These are phyloP conservation scores for Melolontha melolontha DNA, from an alignment of 2,888 invertebrate genomes.

Conservation along the genomic window DNA sequence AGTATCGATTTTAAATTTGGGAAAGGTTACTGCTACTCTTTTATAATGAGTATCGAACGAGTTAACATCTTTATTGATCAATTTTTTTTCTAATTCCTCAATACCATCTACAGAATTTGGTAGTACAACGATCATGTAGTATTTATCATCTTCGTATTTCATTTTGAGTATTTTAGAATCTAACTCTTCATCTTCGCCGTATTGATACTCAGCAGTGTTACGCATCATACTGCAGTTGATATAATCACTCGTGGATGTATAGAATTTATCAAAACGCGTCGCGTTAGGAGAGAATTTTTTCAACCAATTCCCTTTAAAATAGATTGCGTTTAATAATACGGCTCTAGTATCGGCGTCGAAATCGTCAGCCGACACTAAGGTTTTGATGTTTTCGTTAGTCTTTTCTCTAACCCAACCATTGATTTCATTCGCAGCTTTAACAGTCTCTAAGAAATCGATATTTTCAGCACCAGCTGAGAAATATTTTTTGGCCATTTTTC, in stretches of 20 bases:
- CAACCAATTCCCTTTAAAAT: conserved; percentile 86
- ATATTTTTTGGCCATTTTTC: conserved; percentile 70
- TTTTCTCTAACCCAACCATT: conserved; percentile 85
- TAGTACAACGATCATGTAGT: conserved; percentile 83
- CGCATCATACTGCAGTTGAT: conserved; percentile 81
- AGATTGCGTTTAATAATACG: conserved; percentile 85
- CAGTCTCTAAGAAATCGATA: conserved; percentile 71
- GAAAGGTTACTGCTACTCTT: conserved; percentile 75
- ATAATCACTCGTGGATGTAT: conserved; percentile 72
- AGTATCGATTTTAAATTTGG: conserved; percentile 85
- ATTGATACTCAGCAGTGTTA: conserved; percentile 68
- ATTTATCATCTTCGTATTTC: conserved; percentile 75
- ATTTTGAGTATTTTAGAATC: conserved; percentile 77
- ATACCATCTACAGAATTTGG: conserved; percentile 78
- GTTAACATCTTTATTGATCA: conserved; percentile 65
- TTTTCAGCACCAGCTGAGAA: conserved; percentile 75
- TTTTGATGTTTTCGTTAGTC: conserved; percentile 85
- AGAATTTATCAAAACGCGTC: not conserved
- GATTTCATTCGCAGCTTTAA: conserved; percentile 70
- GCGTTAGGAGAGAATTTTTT: conserved; percentile 71
- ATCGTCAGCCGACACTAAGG: conserved; percentile 75
- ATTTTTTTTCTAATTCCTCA: conserved; percentile 57
- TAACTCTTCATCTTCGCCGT: conserved; percentile 66
- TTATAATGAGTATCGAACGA: not conserved
- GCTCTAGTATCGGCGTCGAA: conserved; percentile 72